Evolutionary conservation across 2,888 invertebrate genomes (phyloP).

Genomic region (Amblyjoppa fuscipennis): DNA sequence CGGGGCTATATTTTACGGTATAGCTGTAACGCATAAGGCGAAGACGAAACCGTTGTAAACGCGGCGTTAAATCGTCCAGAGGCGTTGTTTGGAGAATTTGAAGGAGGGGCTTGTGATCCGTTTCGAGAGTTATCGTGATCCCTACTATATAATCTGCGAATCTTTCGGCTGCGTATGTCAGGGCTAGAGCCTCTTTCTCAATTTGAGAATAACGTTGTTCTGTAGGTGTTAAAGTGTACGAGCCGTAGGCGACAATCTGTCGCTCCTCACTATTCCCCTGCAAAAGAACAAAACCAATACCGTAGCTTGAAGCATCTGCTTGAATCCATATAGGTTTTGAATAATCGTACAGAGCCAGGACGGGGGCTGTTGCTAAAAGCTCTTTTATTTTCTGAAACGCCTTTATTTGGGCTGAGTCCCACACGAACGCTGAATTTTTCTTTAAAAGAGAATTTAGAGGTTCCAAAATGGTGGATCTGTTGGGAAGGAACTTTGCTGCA

Average conservation of each 20-base stretch:
- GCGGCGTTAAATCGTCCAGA: constrained; percentile 75
- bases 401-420: constrained; percentile 65
- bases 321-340: constrained; percentile 53
- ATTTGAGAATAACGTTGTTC: constrained; percentile 80
- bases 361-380: constrained; percentile 70
- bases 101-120: constrained; percentile 80
- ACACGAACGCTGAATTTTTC: constrained; percentile 61
- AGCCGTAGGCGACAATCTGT: constrained; percentile 68
- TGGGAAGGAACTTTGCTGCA: constrained; percentile 65
- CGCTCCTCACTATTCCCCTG: constrained; percentile 69
- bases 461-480: constrained; percentile 69
- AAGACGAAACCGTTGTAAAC: constrained; percentile 78
- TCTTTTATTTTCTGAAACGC: constrained; percentile 75
- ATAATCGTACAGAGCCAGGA: constrained; percentile 76
- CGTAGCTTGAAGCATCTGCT: constrained; percentile 77
- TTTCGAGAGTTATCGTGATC: constrained; percentile 73
- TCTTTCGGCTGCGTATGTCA: constrained; percentile 77
- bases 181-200: constrained; percentile 80
- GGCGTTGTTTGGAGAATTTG: constrained; percentile 76
- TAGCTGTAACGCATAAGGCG: constrained; percentile 74
- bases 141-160: constrained; percentile 76
- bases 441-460: constrained; percentile 67
- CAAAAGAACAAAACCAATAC: constrained; percentile 76
- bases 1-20: constrained; percentile 72
- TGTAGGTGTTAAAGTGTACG: constrained; percentile 70